Base-by-base conservation (phyloP, 1,140 invertebrate species). In the Lethrus apterus region DNA sequence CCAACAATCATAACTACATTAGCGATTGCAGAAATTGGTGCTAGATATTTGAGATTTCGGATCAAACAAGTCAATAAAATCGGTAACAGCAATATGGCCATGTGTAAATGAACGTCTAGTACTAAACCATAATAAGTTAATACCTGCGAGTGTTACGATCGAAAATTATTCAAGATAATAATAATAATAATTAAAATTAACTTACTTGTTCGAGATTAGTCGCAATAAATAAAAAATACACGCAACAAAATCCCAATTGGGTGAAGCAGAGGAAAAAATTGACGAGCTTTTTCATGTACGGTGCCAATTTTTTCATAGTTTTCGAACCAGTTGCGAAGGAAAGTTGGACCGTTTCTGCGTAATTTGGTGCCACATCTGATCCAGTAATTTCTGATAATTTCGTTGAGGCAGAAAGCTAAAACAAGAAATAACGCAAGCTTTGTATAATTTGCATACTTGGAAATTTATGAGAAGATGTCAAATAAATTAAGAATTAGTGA, bases 241-340 rank as follows among this genome's bases (percentile, higher is more conserved):
- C 86, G 70, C 89, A 93, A 68, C 92, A 96, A 70, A 96, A 95
- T 52, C 93, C 92, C 50, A 95, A 70, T 72, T 96, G 93, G 20
- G 90, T 93, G 36, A 93, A 69, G 60, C 89, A 87, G 24, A 96
- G 76, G 67, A 91, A 89, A 7, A 79, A 44, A 65, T 89, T 86
- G 44, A 88, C 79, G 49, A 84, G 61, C 19, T 72, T 70, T 57
- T 74, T 75, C 75, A 83, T 81, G 8, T 66, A 55, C 19, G 65
- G 57, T 0, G 85, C 77, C 55, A 80, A 75, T 17, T 67, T 70
- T 26, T 80, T 67, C 4, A 84, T 51, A 33, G 63, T 60, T 1
- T 68, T 58, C 0, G 86, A 85, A 2, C 87, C 87, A 14, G 79
- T 78, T 46, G 75, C 71, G 58, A 91, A 89, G 43, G 82, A 84